These are phyloP conservation scores for Rhyacophila evoluta DNA, from an alignment of 2,888 invertebrate genomes.

Conservation along the genomic window DNA sequence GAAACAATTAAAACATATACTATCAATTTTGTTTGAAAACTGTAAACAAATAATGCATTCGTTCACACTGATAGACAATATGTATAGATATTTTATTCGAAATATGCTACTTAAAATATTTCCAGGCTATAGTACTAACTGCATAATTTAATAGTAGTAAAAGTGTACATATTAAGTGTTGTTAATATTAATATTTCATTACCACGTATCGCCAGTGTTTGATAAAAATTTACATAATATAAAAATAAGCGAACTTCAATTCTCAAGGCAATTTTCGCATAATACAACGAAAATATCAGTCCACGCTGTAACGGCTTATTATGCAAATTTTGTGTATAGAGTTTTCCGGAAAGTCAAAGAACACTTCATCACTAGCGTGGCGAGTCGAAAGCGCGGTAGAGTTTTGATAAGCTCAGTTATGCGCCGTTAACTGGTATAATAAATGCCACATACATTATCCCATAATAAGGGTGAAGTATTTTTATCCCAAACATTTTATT, in stretches of 20 bases:
- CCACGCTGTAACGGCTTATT: conserved; percentile 8
- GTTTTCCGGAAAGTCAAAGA: conserved; percentile 22
- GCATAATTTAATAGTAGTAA: too few species aligned
- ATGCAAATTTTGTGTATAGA: conserved; percentile 33
- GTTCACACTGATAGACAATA: too few species aligned
- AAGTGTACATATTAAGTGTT: too few species aligned
- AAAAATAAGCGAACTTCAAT: neutral
- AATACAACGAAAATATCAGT: neutral
- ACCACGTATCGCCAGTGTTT: neutral
- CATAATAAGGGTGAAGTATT: neutral
- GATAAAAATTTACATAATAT: neutral
- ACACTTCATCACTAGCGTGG: neutral
- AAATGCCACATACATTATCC: neutral
- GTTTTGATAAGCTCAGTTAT: neutral
- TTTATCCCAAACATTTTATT: neutral
- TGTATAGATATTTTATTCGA: too few species aligned
- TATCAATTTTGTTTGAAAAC: too few species aligned
- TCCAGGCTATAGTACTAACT: too few species aligned
- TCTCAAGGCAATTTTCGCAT: neutral
- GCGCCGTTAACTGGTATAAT: neutral
- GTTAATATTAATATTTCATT: neutral
- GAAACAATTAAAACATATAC: too few species aligned
- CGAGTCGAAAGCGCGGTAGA: neutral
- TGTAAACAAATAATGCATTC: too few species aligned
- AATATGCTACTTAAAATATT: too few species aligned